Evolutionary conservation across 37 sponge, comb jelly and placozoan genomes (phyloP).

Genomic region (Amphimedon queenslandica): DNA sequence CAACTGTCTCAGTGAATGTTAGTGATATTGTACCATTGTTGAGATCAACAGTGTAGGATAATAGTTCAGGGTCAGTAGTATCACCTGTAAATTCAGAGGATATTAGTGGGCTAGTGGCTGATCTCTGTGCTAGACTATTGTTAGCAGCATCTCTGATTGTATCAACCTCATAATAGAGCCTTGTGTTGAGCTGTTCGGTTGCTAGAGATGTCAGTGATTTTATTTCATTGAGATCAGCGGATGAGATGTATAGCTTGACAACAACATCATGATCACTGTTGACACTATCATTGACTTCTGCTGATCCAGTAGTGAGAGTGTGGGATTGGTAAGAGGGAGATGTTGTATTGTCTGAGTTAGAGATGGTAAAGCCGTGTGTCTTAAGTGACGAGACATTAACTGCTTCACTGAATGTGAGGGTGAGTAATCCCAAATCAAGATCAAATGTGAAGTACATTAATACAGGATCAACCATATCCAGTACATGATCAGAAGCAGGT

Average conservation of each 20-base stretch:
- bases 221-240: conserved; percentile 57
- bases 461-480: conserved; percentile 50
- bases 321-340: conserved; percentile 16
- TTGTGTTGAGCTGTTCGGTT: conserved; percentile 31
- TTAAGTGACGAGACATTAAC: conserved; percentile 51
- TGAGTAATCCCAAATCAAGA: conserved; percentile 47
- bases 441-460: conserved; percentile 60
- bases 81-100: conserved; percentile 52
- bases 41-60: conserved; percentile 51
- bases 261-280: conserved; percentile 61
- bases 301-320: conserved; percentile 66
- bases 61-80: conserved; percentile 67
- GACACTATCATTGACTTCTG: conserved; percentile 47
- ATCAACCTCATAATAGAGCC: conserved; percentile 46
- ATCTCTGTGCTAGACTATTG: conserved; percentile 12
- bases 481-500: conserved; percentile 20
- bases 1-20: conserved; percentile 78
- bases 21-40: conserved; percentile 52
- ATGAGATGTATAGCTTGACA: conserved; percentile 40
- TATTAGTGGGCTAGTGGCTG: conserved; percentile 2
- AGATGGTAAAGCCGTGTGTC: conserved; percentile 37
- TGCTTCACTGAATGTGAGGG: conserved; percentile 65
- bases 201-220: conserved; percentile 53
- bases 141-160: conserved; percentile 66
- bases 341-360: conserved; percentile 11